Evolutionary conservation across 2,888 invertebrate genomes (phyloP), one percentile per base, ranked within the genome.

Genomic region (Cataglyphis rosenhaueri): DNA sequence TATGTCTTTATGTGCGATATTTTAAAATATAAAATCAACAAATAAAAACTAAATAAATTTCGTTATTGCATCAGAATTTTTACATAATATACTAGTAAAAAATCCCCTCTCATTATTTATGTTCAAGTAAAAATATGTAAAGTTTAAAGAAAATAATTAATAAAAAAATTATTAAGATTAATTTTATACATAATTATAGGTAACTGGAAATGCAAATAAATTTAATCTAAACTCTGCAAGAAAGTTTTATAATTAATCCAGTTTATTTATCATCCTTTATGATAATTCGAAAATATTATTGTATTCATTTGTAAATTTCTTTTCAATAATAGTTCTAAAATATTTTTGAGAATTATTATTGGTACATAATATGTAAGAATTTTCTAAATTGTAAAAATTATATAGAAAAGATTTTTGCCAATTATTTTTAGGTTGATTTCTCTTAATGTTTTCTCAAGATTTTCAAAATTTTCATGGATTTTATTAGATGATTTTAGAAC

Each of bases 1-100:
- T 79, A 70, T 64, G 83, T 74, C 35, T 74, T 35, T 68, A 55
- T 18, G 62, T 57, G 81, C 84, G 57, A 82, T 35, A 74, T 81
- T 74, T 71, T 76, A 62, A 75, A 83, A 76, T 9, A 66, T 59
- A 55, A 48, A 55, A 18, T 44, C 32, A 75, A 10, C 18, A 64
- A 52, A 65, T 35, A 57, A n/a, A 57, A 71, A 12, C 12, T 52
- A 70, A 70, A 71, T 71, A 57, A 71, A 87, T 59, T 76, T 79
- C 66, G 66, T 83, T 61, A 32, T 41, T 59, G 55, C 1, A 41
- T 44, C 0, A 64, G 8, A 35, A 18, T 48, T 21, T 62, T 55
- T 66, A 3, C 66, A 38, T 55, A 35, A 48, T 52, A 61, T 35
- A 3, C 48, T 35, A 35, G 21, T 64, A 21, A 41, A 41, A 41